Percentiles rank a stretch among this genome's conserved stretches.
phyloP scores from a whole-genome alignment of 2,113 vertebrate species.

The Bothrops jararaca region DNA sequence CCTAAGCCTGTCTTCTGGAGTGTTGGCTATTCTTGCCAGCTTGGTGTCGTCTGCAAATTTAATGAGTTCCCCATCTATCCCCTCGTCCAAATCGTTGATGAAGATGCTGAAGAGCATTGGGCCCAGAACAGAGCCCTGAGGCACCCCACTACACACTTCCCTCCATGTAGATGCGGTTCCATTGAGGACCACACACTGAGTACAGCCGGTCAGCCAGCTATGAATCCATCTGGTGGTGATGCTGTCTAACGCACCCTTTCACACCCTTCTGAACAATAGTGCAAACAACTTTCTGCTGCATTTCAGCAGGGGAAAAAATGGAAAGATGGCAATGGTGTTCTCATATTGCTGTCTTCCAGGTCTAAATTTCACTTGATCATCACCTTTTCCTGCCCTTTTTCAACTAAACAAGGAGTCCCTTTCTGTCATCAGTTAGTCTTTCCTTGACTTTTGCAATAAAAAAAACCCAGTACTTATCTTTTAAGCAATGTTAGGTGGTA shows the following conservation, averaged over 20 bases:
- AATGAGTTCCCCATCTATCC: no score
- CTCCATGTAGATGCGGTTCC: no score
- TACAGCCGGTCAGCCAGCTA: no score
- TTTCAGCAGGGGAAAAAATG: neutral
- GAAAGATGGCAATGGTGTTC: neutral
- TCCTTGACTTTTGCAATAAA: neutral
- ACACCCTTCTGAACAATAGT: neutral
- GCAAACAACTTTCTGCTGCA: neutral
- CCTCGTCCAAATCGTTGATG: no score
- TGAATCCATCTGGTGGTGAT: no score
- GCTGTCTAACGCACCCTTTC: neutral
- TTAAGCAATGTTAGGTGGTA: neutral
- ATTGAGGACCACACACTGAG: no score
- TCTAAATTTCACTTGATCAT: neutral
- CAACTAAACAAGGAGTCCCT: accelerated
- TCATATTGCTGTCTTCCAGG: neutral
- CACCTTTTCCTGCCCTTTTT: neutral
- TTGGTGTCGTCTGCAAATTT: no score
- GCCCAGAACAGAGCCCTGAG: no score
- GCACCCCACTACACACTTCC: no score
- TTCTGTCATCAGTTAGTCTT: neutral
- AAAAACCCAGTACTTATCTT: neutral
- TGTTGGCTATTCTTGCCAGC: no score
- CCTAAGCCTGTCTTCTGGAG: no score
- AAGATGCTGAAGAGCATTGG: no score